phyloP scores from a whole-genome alignment of 2,888 invertebrate genomes.

The Macrophya alboannulata region DNA sequence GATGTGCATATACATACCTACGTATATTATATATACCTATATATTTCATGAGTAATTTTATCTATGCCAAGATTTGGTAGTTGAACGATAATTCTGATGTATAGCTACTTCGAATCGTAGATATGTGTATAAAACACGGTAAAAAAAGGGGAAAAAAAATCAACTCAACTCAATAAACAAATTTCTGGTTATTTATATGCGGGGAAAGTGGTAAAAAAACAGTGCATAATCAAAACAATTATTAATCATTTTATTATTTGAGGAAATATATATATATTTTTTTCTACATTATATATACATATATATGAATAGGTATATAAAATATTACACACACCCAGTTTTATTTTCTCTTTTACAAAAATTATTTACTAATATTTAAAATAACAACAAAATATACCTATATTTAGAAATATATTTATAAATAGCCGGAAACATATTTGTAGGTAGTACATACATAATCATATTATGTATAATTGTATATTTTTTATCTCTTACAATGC shows the following conservation, averaged over 20 bases:
- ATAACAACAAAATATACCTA: too few species aligned
- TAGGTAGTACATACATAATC: too few species aligned
- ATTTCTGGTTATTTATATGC: background rate
- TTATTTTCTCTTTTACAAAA: background rate
- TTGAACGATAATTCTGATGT: background rate
- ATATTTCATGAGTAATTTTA: background rate
- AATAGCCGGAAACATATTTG: too few species aligned
- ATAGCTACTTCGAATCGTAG: background rate
- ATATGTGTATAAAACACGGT: background rate
- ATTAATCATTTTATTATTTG: background rate
- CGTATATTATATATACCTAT: background rate
- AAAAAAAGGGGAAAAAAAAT: background rate
- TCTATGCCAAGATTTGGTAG: background rate
- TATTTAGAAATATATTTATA: too few species aligned
- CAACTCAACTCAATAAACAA: background rate
- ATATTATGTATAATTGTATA: background rate
- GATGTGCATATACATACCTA: background rate
- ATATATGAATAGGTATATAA: too few species aligned
- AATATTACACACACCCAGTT: background rate
- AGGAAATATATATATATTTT: background rate
- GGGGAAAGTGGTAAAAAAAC: conserved; percentile 2
- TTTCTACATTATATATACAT: too few species aligned
- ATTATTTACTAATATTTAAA: background rate
- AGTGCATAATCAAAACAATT: background rate
- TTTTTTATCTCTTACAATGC: background rate